phyloP scores from a whole-genome alignment of 2,113 vertebrate genomes.

The Zosterops japonicus region DNA sequence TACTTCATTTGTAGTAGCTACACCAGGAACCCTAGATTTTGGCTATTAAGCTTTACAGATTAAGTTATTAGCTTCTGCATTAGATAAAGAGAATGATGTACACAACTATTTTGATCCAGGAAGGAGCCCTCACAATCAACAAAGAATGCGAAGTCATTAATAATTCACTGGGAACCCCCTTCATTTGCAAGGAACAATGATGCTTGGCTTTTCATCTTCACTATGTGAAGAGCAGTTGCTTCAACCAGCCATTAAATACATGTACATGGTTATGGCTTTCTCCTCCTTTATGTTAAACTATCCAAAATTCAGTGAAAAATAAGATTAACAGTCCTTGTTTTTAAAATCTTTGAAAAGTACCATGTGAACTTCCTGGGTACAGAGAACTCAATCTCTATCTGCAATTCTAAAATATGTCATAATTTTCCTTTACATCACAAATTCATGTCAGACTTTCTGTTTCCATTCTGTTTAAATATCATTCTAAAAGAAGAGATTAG shows the following conservation, averaged over 20 bases:
- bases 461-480: slow-evolving; percentile 21
- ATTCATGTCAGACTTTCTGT: slow-evolving; percentile 56
- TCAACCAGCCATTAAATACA: background rate
- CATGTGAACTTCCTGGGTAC: background rate
- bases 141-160: background rate
- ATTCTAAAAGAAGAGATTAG: background rate
- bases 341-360: slow-evolving; percentile 10
- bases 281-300: background rate
- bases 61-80: background rate
- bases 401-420: slow-evolving; percentile 1
- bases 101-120: background rate
- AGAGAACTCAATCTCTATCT: background rate
- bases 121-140: background rate
- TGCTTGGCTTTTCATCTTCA: background rate
- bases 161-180: background rate
- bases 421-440: slow-evolving; percentile 37
- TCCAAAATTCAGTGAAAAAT: background rate
- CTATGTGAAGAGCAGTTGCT: background rate
- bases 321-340: background rate
- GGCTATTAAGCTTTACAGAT: background rate
- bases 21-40: background rate
- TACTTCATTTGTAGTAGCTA: background rate
- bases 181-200: background rate
- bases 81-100: background rate
- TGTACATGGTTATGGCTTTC: background rate